phyloP scores from a whole-genome alignment of 2,888 invertebrate species.

The Danaus chrysippus region DNA sequence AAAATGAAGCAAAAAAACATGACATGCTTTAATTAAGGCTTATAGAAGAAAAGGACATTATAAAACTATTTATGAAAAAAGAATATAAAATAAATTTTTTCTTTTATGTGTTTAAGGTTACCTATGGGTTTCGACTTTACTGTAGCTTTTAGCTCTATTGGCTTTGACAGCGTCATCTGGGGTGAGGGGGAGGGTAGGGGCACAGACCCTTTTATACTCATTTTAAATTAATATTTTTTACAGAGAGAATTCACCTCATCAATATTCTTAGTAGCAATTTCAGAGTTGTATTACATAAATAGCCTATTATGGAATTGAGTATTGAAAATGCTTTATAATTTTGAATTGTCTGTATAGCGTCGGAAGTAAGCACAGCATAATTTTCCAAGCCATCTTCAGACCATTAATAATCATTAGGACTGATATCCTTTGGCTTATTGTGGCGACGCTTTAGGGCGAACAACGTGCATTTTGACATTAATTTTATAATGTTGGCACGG shows the following conservation, averaged over 20 bases:
- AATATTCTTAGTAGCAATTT: neutral
- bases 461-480: constrained; percentile 67
- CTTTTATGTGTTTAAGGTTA: too few relatives aligned
- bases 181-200: too few relatives aligned
- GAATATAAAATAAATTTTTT: too few relatives aligned
- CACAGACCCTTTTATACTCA: too few relatives aligned
- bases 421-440: constrained; percentile 55
- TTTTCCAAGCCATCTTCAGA: constrained; percentile 50
- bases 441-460: constrained; percentile 41
- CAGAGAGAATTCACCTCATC: neutral
- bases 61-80: too few relatives aligned
- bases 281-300: neutral
- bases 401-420: constrained; percentile 67
- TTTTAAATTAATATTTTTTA: too few relatives aligned
- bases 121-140: too few relatives aligned
- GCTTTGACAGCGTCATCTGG: too few relatives aligned
- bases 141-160: too few relatives aligned
- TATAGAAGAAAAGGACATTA: too few relatives aligned
- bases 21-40: too few relatives aligned
- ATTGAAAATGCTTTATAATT: constrained; percentile 19
- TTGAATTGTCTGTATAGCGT: constrained; percentile 19
- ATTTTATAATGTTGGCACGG: constrained; percentile 63
- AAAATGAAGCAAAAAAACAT: too few relatives aligned
- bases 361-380: constrained; percentile 41
- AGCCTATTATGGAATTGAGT: neutral